Conservation (phyloP, 1,140 invertebrate genomes). For the Danaus melanippus region DNA sequence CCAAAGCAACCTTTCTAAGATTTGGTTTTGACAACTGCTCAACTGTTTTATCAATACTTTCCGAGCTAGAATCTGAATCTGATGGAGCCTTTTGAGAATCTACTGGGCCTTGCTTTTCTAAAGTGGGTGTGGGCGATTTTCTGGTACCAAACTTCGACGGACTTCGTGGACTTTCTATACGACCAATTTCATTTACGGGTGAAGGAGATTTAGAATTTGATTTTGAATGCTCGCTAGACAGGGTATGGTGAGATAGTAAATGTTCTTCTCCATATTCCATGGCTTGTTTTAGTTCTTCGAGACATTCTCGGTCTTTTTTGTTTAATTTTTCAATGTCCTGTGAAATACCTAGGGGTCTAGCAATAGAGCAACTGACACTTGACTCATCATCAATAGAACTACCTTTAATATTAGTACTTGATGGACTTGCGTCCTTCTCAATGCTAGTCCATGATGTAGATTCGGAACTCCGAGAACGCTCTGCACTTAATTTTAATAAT, state of each 20-base stretch:
- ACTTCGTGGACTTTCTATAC: constrained; percentile 61
- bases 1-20: constrained; percentile 50
- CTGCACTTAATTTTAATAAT: constrained; percentile 75
- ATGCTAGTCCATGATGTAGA: constrained; percentile 76
- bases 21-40: constrained; percentile 55
- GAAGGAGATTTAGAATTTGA: constrained; percentile 66
- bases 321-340: constrained; percentile 78
- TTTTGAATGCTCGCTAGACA: constrained; percentile 66
- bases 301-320: constrained; percentile 67
- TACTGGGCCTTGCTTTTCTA: constrained; percentile 75
- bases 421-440: constrained; percentile 74
- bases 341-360: constrained; percentile 81
- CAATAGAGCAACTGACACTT: constrained; percentile 84
- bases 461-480: constrained; percentile 78
- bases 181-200: constrained; percentile 50
- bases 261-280: constrained; percentile 68
- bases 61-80: constrained; percentile 69
- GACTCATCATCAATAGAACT: constrained; percentile 82
- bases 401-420: constrained; percentile 74
- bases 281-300: constrained; percentile 67
- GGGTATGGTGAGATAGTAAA: constrained; percentile 51
- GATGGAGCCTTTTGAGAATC: constrained; percentile 71
- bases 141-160: constrained; percentile 59
- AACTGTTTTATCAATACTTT: constrained; percentile 68
- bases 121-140: constrained; percentile 73